Conservation (phyloP, 2,113 vertebrate genomes). For the Bungarus multicinctus region DNA sequence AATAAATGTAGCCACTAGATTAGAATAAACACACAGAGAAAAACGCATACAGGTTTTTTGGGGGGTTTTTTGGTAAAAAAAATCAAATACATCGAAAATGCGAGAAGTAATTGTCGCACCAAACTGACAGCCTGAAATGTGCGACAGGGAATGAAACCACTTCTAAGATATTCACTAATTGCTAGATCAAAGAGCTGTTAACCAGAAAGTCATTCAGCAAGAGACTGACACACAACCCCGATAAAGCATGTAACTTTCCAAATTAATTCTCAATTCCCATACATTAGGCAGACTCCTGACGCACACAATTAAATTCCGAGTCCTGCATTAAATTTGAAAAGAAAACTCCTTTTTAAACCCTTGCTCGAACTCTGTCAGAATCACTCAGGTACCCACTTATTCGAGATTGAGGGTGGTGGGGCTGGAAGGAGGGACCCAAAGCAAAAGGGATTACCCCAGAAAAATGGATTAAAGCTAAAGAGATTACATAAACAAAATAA, state of each 20-base stretch:
- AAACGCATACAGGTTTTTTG: not conserved
- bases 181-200: not conserved
- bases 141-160: not conserved
- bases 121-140: not conserved
- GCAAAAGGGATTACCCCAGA: constrained; percentile 9
- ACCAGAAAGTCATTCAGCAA: not conserved
- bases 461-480: constrained; percentile 16
- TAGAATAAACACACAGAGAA: not conserved
- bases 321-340: not conserved
- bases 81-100: not conserved
- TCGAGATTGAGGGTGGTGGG: not conserved
- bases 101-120: not conserved
- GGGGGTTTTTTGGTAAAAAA: not conserved
- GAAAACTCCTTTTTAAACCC: not conserved
- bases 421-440: not conserved
- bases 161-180: not conserved
- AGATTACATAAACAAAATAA: not conserved
- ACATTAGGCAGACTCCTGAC: not conserved
- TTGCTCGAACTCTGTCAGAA: not conserved
- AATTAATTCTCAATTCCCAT: not conserved
- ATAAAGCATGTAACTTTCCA: not conserved
- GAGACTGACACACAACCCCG: not conserved
- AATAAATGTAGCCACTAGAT: not conserved
- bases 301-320: not conserved
- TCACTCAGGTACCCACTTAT: not conserved